Percentiles rank a stretch among this genome's conserved stretches.
phyloP scores from a whole-genome alignment of 2,797 vertebrate genomes.

The Ficedula albicollis region DNA sequence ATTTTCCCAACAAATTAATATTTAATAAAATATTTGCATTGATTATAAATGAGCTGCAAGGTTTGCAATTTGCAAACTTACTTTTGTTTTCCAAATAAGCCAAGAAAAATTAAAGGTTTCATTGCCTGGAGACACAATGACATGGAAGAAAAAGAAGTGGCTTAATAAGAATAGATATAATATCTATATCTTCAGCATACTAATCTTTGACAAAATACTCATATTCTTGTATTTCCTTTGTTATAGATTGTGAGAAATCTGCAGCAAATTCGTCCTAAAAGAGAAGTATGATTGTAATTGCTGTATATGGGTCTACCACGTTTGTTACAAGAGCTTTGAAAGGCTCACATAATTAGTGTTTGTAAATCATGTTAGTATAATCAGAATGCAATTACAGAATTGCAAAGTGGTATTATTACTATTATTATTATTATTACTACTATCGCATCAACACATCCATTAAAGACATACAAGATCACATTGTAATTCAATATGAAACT shows the following conservation, averaged over 20 bases:
- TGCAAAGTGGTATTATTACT: neutral
- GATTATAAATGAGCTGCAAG: conserved; percentile 30
- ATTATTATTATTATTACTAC: neutral
- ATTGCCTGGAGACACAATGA: neutral
- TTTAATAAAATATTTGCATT: neutral
- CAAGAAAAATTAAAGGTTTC: neutral
- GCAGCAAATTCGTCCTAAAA: neutral
- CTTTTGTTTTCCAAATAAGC: conserved; percentile 10
- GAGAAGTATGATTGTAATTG: conserved; percentile 25
- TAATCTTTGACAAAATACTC: neutral
- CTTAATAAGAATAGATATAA: conserved; percentile 33
- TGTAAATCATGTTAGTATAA: conserved; percentile 42
- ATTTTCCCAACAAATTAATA: neutral
- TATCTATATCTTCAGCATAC: neutral
- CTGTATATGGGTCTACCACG: neutral
- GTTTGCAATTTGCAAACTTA: conserved; percentile 19
- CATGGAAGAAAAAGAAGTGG: conserved; percentile 11
- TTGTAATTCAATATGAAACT: neutral
- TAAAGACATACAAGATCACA: neutral
- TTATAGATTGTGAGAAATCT: neutral
- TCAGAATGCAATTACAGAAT: conserved; percentile 15
- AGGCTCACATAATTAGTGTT: conserved; percentile 30
- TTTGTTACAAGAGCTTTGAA: conserved; percentile 21
- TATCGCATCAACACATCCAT: neutral
- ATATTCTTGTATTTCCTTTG: neutral